phyloP scores from a whole-genome alignment of 2,113 vertebrate species.

The Rhagologus leucostigma region DNA sequence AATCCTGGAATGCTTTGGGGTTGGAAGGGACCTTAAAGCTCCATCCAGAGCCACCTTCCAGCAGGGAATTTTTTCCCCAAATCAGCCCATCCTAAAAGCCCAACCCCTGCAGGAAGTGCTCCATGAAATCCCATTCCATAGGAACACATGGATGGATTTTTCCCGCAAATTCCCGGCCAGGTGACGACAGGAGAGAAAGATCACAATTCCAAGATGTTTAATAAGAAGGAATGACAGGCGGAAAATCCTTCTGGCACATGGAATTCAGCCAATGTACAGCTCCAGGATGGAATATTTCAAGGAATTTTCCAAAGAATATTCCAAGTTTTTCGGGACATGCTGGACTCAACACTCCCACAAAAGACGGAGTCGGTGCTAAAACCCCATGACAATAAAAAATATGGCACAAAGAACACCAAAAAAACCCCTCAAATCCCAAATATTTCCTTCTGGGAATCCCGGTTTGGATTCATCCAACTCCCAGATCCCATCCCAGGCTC shows the following conservation, averaged over 20 bases:
- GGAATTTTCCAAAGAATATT: not conserved
- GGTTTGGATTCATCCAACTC: not conserved
- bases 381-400: not conserved
- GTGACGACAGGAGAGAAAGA: not conserved
- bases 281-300: not conserved
- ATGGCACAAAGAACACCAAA: not conserved
- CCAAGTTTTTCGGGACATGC: not conserved
- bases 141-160: not conserved
- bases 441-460: not conserved
- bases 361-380: not conserved
- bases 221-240: slow-evolving; percentile 5
- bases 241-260: not conserved
- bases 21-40: not conserved
- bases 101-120: no score
- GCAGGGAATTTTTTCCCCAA: no score
- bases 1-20: not conserved
- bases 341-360: not conserved
- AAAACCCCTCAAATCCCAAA: accelerated
- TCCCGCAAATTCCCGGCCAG: not conserved
- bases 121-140: not conserved
- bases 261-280: not conserved
- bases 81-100: not conserved
- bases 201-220: slow-evolving; percentile 21
- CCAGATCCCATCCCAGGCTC: not conserved
- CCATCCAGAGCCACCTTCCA: not conserved